phyloP scores from a whole-genome alignment of 2,797 vertebrate species.

The Acrossocheilus wenchowensis region DNA sequence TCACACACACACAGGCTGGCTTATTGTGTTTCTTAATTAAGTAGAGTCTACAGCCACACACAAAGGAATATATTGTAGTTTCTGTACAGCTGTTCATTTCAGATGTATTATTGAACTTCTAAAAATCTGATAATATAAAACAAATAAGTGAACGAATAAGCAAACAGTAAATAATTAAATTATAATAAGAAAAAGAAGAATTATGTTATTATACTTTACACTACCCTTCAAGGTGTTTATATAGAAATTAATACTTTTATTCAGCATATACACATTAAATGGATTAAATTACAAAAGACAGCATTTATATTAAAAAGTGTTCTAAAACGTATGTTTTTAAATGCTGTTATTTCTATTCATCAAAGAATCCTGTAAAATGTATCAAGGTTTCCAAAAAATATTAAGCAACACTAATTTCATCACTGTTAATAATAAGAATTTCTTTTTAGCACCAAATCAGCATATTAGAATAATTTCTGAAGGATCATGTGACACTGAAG shows the following conservation, averaged over 20 bases:
- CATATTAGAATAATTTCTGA: background rate
- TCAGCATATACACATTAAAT: background rate
- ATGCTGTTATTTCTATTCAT: background rate
- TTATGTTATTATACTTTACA: background rate
- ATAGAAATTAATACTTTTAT: background rate
- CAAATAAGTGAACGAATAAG: background rate
- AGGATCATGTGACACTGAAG: background rate
- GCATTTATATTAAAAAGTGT: background rate
- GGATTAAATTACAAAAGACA: background rate
- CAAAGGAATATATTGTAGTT: background rate
- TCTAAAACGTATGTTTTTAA: background rate
- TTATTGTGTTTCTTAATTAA: slow-evolving; percentile 27
- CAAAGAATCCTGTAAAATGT: background rate
- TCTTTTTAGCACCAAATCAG: background rate
- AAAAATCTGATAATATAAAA: background rate
- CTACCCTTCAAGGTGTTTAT: background rate
- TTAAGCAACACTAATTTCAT: background rate
- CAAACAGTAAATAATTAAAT: background rate
- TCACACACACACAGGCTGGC: background rate
- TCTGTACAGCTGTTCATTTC: background rate
- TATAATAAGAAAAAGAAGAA: background rate
- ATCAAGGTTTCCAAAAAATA: background rate
- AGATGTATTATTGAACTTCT: background rate
- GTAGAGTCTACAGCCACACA: slow-evolving; percentile 11
- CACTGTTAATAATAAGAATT: background rate